Evolutionary conservation across 2,113 vertebrate genomes (phyloP).

Genomic region (Equus przewalskii): DNA sequence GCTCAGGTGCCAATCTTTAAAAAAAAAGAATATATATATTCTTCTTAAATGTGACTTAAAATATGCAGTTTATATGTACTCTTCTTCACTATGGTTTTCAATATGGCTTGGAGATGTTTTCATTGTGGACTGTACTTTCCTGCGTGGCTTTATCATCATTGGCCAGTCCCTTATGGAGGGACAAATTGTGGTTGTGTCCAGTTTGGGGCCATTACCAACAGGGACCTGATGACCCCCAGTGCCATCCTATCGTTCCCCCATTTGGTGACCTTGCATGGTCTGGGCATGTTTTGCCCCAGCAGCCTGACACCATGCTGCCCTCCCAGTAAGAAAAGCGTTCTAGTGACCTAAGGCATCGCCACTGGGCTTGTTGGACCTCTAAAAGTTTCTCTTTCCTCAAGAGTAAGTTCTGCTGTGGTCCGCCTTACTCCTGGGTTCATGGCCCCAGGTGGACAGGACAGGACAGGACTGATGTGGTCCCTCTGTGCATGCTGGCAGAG

Average conservation of each 20-base stretch:
- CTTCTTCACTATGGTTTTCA: fast-evolving
- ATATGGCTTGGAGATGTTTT: not conserved
- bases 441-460: fast-evolving
- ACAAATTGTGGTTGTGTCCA: not conserved
- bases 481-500: fast-evolving
- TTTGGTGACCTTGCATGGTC: not conserved
- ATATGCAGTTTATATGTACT: fast-evolving
- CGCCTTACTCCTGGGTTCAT: not conserved
- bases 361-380: not conserved
- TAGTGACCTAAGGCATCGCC: fast-evolving
- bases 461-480: not conserved
- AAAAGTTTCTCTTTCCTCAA: not conserved
- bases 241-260: too few species aligned
- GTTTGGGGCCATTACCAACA: too few species aligned
- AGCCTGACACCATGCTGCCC: too few species aligned
- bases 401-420: too few species aligned
- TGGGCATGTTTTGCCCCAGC: fast-evolving
- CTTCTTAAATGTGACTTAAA: not conserved
- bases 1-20: too few species aligned
- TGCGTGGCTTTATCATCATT: not conserved
- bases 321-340: not conserved
- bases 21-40: not conserved
- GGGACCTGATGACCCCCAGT: not conserved
- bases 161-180: not conserved
- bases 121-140: fast-evolving